Conservation (phyloP, 1,140 invertebrate genomes). For the Diachasmimorpha longicaudata region DNA sequence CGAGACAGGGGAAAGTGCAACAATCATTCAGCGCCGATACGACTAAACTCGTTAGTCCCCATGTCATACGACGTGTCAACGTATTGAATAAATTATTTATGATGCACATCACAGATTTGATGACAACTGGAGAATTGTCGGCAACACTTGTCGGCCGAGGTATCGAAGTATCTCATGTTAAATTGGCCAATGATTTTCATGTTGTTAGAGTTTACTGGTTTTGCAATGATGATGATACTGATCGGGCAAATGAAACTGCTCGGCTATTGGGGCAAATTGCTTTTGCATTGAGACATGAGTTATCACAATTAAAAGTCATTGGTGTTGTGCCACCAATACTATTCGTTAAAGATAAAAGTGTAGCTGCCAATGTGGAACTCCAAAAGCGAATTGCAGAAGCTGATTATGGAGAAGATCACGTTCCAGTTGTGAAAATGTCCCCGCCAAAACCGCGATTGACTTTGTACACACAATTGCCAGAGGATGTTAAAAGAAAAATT, state of each 20-base stretch:
- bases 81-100: slow-evolving; percentile 82
- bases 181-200: slow-evolving; percentile 69
- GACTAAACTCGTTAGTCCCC: slow-evolving; percentile 17
- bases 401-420: slow-evolving; percentile 69
- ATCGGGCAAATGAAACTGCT: slow-evolving; percentile 53
- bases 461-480: slow-evolving; percentile 57
- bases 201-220: slow-evolving; percentile 74
- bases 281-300: slow-evolving; percentile 69
- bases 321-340: slow-evolving; percentile 73
- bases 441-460: slow-evolving; percentile 50
- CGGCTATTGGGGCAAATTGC: slow-evolving; percentile 63
- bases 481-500: slow-evolving; percentile 58
- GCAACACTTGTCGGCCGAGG: slow-evolving; percentile 67
- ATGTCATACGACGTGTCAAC: slow-evolving; percentile 56
- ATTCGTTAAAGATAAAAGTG: slow-evolving; percentile 73
- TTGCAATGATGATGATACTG: slow-evolving; percentile 54
- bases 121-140: slow-evolving; percentile 72
- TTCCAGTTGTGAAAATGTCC: slow-evolving; percentile 41
- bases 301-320: slow-evolving; percentile 72
- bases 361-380: slow-evolving; percentile 62
- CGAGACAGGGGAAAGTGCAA: background rate
- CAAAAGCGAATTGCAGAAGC: slow-evolving; percentile 65
- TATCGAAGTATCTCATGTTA: slow-evolving; percentile 74
- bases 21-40: background rate
- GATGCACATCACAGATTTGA: slow-evolving; percentile 75